Base-by-base conservation (phyloP, 2,113 vertebrate genomes). In the Caloenas nicobarica region DNA sequence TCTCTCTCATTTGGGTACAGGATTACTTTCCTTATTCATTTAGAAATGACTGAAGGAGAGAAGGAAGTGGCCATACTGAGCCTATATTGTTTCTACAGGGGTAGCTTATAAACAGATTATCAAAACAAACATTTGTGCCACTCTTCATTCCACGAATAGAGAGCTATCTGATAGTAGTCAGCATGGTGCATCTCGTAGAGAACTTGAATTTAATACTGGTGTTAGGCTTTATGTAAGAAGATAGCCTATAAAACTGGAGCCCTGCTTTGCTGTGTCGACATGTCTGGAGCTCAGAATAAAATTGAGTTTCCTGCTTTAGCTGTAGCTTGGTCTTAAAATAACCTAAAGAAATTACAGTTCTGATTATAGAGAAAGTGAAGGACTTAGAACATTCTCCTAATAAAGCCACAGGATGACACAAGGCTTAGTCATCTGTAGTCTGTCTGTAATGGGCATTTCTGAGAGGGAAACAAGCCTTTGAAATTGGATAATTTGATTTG, bases 301-400 rank as follows among this genome's bases (percentile, higher is more conserved):
- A 98, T 94, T 95, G 97, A 97, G 98, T 98, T 99, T 99, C 98
- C 99, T 99, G 98, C 98, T 99, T 99, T 99, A 99, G 98, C 98
- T 98, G 97, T 98, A 98, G 98, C 98, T 98, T 97, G 95, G 97
- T 98, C 98, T 98, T 98, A 99, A 99, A 99, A 99, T 99, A 99
- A 99, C 98, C 98, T 98, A 84, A 90, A 98, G 98, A 98, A 98
- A 98, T 99, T 99, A 99, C 96, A 99, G 97, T 98, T 97, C 97
- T 98, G 97, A 98, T 98, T 98, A 97, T 97, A 97, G 95, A 95
- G 97, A 98, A 98, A 98, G 97, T 97, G 96, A 97, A 98, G 97
- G 97, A 98, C 97, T 98, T 98, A 96, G 96, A 98, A 97, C 96
- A 97, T 97, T 98, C 95, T 97, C 98, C 97, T 98, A 98, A 98